A percentile compares a stretch with the other conserved stretches of the same genome.
These are phyloP conservation scores for Ochotona princeps DNA, from an alignment of 2,113 vertebrate species.

Conservation along the genomic window DNA sequence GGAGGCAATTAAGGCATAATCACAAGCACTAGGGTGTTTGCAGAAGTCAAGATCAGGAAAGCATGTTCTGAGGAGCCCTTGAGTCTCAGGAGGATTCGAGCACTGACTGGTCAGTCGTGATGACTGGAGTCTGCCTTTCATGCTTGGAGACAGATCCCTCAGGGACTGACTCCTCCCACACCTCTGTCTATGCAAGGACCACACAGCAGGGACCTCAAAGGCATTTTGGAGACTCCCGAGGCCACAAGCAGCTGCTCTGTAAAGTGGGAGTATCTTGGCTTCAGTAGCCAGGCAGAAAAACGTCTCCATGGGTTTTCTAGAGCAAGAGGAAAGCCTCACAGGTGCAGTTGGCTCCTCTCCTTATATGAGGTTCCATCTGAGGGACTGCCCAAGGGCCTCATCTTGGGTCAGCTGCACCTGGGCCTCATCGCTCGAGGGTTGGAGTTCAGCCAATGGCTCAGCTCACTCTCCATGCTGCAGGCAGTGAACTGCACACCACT, in stretches of 20 bases:
- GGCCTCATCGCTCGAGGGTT: neutral
- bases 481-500: neutral
- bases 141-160: neutral
- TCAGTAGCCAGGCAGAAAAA: neutral
- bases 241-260: conserved; percentile 4
- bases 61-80: conserved; percentile 49
- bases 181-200: conserved; percentile 21
- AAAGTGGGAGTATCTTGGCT: conserved; percentile 18
- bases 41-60: conserved; percentile 38
- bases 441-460: neutral
- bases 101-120: neutral
- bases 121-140: conserved; percentile 21
- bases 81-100: conserved; percentile 47
- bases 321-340: neutral
- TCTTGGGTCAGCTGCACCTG: neutral
- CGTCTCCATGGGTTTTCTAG: neutral
- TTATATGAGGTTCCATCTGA: neutral
- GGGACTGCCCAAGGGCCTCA: neutral
- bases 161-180: neutral
- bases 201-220: conserved; percentile 37
- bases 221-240: neutral
- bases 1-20: conserved; percentile 36
- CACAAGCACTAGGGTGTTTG: conserved; percentile 33
- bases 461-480: neutral
- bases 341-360: neutral